Evolutionary conservation across 2,797 vertebrate species (phyloP).

Genomic region (Danio albolineatus): DNA sequence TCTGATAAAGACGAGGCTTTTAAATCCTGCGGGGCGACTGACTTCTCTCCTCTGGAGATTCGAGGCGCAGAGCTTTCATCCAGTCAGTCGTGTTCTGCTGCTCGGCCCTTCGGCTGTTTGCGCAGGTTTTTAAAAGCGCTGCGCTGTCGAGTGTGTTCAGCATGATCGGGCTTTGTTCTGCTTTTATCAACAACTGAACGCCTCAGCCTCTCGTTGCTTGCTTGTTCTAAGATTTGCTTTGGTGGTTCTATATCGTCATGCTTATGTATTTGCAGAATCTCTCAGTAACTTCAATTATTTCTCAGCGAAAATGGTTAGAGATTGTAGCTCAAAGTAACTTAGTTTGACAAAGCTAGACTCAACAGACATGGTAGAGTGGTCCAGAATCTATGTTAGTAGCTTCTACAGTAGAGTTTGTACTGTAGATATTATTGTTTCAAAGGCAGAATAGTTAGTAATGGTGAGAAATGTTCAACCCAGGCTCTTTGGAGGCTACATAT

Average conservation of each 20-base stretch:
- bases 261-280: constrained; percentile 20
- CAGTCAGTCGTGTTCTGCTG: constrained; percentile 56
- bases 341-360: not conserved
- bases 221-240: constrained; percentile 29
- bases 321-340: not conserved
- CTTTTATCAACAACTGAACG: constrained; percentile 56
- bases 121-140: constrained; percentile 56
- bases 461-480: too few species aligned
- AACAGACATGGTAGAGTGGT: not conserved
- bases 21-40: constrained; percentile 68
- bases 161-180: constrained; percentile 60
- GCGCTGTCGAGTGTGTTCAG: constrained; percentile 47
- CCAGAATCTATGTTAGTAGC: too few species aligned
- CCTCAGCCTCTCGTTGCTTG: constrained; percentile 28
- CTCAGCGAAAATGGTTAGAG: constrained; percentile 12
- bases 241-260: not conserved
- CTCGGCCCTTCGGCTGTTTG: constrained; percentile 69
- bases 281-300: constrained; percentile 10
- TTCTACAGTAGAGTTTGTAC: too few species aligned
- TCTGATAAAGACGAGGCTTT: constrained; percentile 65
- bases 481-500: too few species aligned
- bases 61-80: constrained; percentile 63
- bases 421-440: too few species aligned
- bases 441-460: too few species aligned
- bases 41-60: constrained; percentile 67